These are phyloP conservation scores for Ophion slaviceki DNA, from an alignment of 2,888 invertebrate genomes.

Conservation along the genomic window DNA sequence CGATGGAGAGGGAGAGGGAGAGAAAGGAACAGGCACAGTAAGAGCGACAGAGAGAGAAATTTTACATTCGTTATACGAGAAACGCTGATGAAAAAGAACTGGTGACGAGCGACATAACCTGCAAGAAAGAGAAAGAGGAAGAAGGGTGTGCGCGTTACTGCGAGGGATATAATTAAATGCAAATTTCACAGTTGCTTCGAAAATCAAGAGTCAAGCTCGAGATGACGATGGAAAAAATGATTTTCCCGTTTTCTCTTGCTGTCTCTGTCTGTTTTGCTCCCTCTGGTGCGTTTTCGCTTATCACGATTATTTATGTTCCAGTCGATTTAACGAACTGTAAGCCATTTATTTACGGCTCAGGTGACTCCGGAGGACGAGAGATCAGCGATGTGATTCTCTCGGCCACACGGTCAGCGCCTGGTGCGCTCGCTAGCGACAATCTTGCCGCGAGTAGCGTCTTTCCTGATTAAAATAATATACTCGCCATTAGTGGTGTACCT, in stretches of 20 bases:
- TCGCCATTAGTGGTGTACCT: constrained; percentile 65
- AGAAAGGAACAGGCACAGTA: not conserved
- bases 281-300: constrained; percentile 55
- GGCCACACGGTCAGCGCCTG: constrained; percentile 52
- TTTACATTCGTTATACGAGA: constrained; percentile 48
- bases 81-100: constrained; percentile 50
- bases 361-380: constrained; percentile 38
- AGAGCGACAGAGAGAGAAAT: not conserved
- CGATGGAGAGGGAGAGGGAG: constrained; percentile 4
- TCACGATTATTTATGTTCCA: constrained; percentile 64
- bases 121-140: not conserved
- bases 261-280: constrained; percentile 1
- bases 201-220: constrained; percentile 39
- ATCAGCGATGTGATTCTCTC: constrained; percentile 53
- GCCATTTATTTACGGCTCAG: constrained; percentile 64
- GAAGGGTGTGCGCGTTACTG: constrained; percentile 3
- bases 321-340: constrained; percentile 67
- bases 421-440: constrained; percentile 15
- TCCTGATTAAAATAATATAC: constrained; percentile 65
- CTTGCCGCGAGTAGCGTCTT: constrained; percentile 46
- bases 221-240: constrained; percentile 15
- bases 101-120: constrained; percentile 40
- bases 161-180: constrained; percentile 45
- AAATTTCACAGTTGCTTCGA: constrained; percentile 57
- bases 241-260: constrained; percentile 38